phyloP scores from a whole-genome alignment of 2,113 vertebrate genomes.

The Ictidomys tridecemlineatus region DNA sequence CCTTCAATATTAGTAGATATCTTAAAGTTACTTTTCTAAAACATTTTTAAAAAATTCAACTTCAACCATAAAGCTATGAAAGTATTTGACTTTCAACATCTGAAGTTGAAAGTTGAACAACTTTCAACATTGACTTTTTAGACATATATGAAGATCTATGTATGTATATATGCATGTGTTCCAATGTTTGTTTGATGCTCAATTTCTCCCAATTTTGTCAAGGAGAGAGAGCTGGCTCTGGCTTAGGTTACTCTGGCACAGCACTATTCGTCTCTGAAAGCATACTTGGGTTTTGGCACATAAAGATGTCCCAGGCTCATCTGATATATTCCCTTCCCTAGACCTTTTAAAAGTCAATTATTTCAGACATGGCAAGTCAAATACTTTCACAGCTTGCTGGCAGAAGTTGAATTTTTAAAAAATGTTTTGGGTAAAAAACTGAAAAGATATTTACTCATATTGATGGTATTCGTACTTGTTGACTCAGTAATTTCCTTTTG shows the following conservation, averaged over 20 bases:
- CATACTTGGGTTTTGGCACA: neutral
- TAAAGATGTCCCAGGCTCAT: neutral
- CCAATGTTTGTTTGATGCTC: neutral
- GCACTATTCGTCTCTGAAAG: neutral
- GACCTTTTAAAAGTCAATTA: neutral
- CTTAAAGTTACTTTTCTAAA: neutral
- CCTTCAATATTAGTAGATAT: constrained; percentile 11
- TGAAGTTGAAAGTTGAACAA: too few relatives aligned
- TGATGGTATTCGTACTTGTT: constrained; percentile 4
- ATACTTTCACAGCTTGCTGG: neutral
- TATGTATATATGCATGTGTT: neutral
- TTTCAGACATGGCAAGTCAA: neutral
- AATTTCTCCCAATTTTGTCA: neutral
- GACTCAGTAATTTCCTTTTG: neutral
- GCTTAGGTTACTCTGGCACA: neutral
- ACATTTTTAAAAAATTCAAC: neutral
- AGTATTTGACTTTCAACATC: neutral
- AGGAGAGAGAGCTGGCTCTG: neutral
- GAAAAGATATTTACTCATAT: neutral
- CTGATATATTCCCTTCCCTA: neutral
- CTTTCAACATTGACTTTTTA: neutral
- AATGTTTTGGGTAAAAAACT: neutral
- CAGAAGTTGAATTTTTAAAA: neutral
- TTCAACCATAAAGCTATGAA: neutral
- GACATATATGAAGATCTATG: neutral